These are phyloP conservation scores for Brachyhypopomus gauderio DNA, from an alignment of 2,113 vertebrate genomes.

Conservation along the genomic window DNA sequence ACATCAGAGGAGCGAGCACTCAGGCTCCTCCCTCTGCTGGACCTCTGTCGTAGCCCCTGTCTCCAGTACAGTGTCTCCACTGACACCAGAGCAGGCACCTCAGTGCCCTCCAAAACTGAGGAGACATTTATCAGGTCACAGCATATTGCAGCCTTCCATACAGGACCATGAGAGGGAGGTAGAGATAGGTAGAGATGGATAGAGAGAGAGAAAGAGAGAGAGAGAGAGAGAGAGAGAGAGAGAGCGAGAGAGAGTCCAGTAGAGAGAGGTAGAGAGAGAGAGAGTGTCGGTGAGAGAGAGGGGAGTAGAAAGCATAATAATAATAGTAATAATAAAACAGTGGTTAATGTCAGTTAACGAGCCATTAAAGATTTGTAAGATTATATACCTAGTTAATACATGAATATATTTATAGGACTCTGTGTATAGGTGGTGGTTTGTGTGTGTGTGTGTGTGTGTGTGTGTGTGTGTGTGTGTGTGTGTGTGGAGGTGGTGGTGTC, in stretches of 20 bases:
- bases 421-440: too few relatives aligned
- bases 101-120: not conserved
- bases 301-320: not conserved
- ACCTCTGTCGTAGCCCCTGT: slow-evolving; percentile 6
- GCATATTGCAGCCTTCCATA: slow-evolving; percentile 36
- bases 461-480: too few relatives aligned
- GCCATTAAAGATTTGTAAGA: too few relatives aligned
- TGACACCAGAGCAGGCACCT: not conserved
- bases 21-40: not conserved
- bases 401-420: too few relatives aligned
- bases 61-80: not conserved
- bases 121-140: slow-evolving; percentile 15
- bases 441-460: not conserved
- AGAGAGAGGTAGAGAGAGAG: not conserved
- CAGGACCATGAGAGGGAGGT: not conserved
- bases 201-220: not conserved
- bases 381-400: too few relatives aligned
- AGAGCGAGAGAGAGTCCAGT: not conserved
- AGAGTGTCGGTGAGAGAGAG: not conserved
- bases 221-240: not conserved
- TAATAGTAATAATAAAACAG: too few relatives aligned
- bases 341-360: too few relatives aligned
- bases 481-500: not conserved
- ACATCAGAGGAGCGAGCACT: not conserved
- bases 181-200: not conserved